Evolutionary conservation across 1,140 invertebrate genomes (phyloP), one percentile per base, ranked within the genome.

Genomic region (Philotrypesis tridentata): DNA sequence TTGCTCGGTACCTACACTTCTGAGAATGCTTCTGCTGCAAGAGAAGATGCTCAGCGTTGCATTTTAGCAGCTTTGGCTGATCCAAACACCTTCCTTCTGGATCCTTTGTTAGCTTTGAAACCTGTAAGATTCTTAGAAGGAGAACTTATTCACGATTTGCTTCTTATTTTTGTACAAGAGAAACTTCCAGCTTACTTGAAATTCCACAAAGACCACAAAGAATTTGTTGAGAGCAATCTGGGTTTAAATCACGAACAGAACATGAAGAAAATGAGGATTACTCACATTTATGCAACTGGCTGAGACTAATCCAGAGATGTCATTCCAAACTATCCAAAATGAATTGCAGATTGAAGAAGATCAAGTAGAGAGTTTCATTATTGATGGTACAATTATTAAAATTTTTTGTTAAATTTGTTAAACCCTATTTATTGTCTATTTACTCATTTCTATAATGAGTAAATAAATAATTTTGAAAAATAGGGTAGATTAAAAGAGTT

Each of bases 281-380:
- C 89, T 99, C 23, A 98, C 98, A 2, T 98, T 99, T 87, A 99
- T 99, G 97, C 97, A 98, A 90, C 94, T 99, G 89, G 98, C 97
- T 14, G 98, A 99, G 90, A 96, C 94, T 68, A 95, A 95, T 88
- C 95, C 96, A 60, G 98, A 99, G 92, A 96, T 99, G 92, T 93
- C 95, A 29, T 99, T 98, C 92, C 95, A 96, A 78, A 94, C 95
- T 21, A 96, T 99, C 79, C 95, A 97, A 87, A 93, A 95, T 63
- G 98, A 99, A 92, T 91, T 99, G 31, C 95, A 98, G 89, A 95
- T 99, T 74, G 92, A 93, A 70, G 94, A 96, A 85, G 95, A 96
- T 81, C 95, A 99, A 92, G 97, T 99, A 0, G 98, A 99, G 93
- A 94, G 95, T 68, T 99, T 99, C 89, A 96, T 99, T 78, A 99